Conservation (phyloP, 2,888 invertebrate genomes). For the Cylloceria caligata region DNA sequence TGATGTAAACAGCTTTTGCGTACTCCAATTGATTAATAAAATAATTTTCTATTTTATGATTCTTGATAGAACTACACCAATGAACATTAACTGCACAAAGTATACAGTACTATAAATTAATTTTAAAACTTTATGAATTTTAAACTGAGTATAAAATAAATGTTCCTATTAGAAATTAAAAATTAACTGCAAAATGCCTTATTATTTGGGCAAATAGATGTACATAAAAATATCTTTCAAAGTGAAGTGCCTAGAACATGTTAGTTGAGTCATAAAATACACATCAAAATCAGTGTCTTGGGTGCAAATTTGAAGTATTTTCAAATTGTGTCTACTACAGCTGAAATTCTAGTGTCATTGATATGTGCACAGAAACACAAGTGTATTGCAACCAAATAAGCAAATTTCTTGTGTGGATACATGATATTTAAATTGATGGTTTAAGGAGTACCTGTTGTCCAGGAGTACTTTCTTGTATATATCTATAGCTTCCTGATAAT, state of each 20-base stretch:
- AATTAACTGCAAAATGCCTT: no score
- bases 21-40: no score
- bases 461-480: conserved; percentile 97
- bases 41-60: no score
- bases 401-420: background rate
- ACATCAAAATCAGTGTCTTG: conserved; percentile 62
- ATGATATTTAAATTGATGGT: background rate
- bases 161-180: no score
- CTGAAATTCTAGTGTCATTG: conserved; percentile 42
- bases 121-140: no score
- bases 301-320: conserved; percentile 32
- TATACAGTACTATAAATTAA: no score
- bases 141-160: no score
- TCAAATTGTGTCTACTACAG: conserved; percentile 40
- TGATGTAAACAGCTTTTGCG: no score
- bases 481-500: conserved; percentile 99
- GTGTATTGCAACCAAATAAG: background rate
- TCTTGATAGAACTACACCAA: no score
- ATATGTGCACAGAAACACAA: background rate
- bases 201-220: no score
- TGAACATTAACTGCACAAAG: no score
- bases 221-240: background rate
- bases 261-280: conserved; percentile 68
- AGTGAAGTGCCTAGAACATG: conserved; percentile 68
- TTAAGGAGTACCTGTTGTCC: conserved; percentile 91